Percentiles rank a stretch among this genome's conserved stretches.
phyloP scores from a whole-genome alignment of 2,113 vertebrate species.

The Seriola rivoliana region DNA sequence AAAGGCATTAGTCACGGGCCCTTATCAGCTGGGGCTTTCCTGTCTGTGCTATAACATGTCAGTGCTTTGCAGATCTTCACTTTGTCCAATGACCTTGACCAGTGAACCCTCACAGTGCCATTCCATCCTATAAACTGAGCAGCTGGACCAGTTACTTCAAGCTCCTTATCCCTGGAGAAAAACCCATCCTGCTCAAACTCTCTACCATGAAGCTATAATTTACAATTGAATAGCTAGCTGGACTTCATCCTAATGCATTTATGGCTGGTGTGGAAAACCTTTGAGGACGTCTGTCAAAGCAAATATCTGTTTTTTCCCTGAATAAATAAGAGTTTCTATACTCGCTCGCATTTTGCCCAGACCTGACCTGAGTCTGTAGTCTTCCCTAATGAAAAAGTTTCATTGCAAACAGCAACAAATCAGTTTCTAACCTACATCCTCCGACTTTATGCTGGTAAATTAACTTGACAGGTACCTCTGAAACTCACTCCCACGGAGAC shows the following conservation, averaged over 20 bases:
- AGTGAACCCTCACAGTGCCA: slow-evolving; percentile 47
- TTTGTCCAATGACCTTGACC: slow-evolving; percentile 49
- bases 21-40: slow-evolving; percentile 71
- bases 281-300: slow-evolving; percentile 22
- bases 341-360: slow-evolving; percentile 18
- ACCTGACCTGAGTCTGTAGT: slow-evolving; percentile 10
- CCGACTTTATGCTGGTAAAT: slow-evolving; percentile 25
- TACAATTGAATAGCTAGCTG: slow-evolving; percentile 21
- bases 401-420: slow-evolving; percentile 14
- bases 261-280: slow-evolving; percentile 30
- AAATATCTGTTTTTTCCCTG: not conserved
- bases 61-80: slow-evolving; percentile 49
- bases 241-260: slow-evolving; percentile 37
- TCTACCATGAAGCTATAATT: slow-evolving; percentile 22
- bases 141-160: not conserved
- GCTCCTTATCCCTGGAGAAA: slow-evolving; percentile 15
- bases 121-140: slow-evolving; percentile 8
- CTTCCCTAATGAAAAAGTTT: slow-evolving; percentile 25
- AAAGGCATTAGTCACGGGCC: slow-evolving; percentile 48
- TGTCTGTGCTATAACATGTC: slow-evolving; percentile 66
- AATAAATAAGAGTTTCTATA: slow-evolving; percentile 4
- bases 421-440: slow-evolving; percentile 15
- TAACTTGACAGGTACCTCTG: slow-evolving; percentile 39
- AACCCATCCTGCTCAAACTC: not conserved
- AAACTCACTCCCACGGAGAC: slow-evolving; percentile 33